phyloP scores from a whole-genome alignment of 2,797 vertebrate genomes.

The Vultur gryphus region DNA sequence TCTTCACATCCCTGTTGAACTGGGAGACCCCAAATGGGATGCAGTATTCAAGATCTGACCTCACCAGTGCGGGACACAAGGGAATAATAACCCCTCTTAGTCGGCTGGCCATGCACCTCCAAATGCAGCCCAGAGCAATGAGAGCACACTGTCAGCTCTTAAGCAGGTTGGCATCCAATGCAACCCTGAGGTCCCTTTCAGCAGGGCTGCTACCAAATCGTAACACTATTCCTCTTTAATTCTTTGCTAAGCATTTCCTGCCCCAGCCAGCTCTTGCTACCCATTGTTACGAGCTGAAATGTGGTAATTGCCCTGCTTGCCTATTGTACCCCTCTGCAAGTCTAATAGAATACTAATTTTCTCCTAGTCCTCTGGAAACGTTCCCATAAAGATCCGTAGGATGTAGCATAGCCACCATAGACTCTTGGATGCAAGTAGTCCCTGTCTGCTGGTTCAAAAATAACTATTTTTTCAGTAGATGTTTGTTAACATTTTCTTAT shows the following conservation, averaged over 20 bases:
- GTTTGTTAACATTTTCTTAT: not conserved
- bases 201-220: not conserved
- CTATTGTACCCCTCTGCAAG: not conserved
- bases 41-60: not conserved
- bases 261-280: not conserved
- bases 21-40: not conserved
- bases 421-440: not conserved
- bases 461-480: not conserved
- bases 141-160: not conserved
- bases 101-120: accelerated
- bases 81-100: not conserved
- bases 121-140: not conserved
- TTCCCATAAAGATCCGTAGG: not conserved
- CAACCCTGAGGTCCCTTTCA: not conserved
- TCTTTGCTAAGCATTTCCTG: not conserved
- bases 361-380: not conserved
- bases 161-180: not conserved
- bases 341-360: not conserved
- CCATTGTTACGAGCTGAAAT: not conserved
- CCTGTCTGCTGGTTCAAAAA: not conserved
- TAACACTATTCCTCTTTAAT: not conserved
- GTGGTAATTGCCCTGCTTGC: not conserved
- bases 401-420: not conserved
- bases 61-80: not conserved
- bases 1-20: not conserved